Evolutionary conservation across 2,888 invertebrate genomes (phyloP), one percentile per base, ranked within the genome.

Genomic region (Carabus problematicus): DNA sequence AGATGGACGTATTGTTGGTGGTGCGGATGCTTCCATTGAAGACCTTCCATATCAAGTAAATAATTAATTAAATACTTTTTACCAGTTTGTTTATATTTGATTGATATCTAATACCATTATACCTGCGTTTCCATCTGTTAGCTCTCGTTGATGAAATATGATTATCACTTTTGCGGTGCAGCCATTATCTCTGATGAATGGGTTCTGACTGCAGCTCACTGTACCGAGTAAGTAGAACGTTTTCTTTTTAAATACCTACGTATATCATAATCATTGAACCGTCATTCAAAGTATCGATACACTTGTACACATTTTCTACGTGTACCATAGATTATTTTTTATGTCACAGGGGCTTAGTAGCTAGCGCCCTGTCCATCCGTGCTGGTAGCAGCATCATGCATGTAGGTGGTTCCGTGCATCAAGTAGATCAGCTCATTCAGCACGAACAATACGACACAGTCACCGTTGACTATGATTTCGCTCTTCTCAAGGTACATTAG

Each of bases 1-100:
- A 29, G 29, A 29, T 29, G 29, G 29, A n/a, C 76, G 78, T 14
- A 80, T 82, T 62, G 79, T 82, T 0, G 82, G 82, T 8, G 82
- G 82, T 41, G 72, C 71, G 42, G 45, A 43, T 45, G 40, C 61
- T 39, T 18, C 55, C 4, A 62, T 62, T 43, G n/a, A 52, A 14
- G 47, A 69, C n/a, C 40, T 45, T 6, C 68, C 68, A 11, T 61
- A 62, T 18, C 61, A 62, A 12, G 60, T 60, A 45, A 56, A 1
- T 29, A 3, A 29, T 29, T 29, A 29, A 29, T 29, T 29, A 29
- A 29, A 6, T 29, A 2, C 29, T 29, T 29, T 29, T 2, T 6
- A 29, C 6, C 29, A 2, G 6, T 29, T 29, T 29, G 29, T 29
- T 29, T 29, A 29, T 29, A 29, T 29, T 29, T 29, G 29, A 29